A percentile compares a stretch with the other conserved stretches of the same genome.
These are phyloP conservation scores for Manis pentadactyla DNA, from an alignment of 2,797 vertebrate species.

Conservation along the genomic window DNA sequence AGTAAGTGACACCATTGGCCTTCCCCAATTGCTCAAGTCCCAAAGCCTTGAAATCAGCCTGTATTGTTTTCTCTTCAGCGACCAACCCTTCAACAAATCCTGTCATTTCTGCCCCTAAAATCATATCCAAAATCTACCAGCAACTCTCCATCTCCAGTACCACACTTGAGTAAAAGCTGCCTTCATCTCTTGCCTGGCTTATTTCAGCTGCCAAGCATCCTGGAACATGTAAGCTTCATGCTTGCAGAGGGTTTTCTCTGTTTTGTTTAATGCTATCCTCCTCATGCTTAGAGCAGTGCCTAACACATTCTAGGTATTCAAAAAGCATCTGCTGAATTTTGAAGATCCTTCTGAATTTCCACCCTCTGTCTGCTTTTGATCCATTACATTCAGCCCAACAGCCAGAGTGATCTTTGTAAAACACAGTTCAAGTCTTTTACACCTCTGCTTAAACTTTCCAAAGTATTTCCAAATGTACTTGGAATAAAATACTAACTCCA, in stretches of 20 bases:
- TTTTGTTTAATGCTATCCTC: not conserved
- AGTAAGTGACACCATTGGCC: not conserved
- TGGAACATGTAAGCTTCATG: not conserved
- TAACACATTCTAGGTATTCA: rapidly evolving
- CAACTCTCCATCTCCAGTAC: not conserved
- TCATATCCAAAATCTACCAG: not conserved
- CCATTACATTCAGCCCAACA: not conserved
- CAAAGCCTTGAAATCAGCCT: not conserved
- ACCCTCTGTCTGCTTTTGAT: not conserved
- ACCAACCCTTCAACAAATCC: not conserved
- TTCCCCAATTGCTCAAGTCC: not conserved
- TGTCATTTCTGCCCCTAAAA: not conserved
- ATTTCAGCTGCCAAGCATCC: not conserved
- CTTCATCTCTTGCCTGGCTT: not conserved
- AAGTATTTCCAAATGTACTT: not conserved
- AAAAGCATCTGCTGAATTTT: not conserved
- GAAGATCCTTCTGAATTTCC: not conserved
- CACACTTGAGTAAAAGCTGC: not conserved
- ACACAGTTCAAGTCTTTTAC: not conserved
- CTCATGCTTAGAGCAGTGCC: not conserved
- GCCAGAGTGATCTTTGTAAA: not conserved
- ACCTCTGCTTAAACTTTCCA: not conserved
- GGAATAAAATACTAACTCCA: not conserved
- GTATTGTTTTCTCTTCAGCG: not conserved
- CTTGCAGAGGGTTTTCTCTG: not conserved